Evolutionary conservation across 2,113 vertebrate species (phyloP).

Genomic region (Paramisgurnus dabryanus): DNA sequence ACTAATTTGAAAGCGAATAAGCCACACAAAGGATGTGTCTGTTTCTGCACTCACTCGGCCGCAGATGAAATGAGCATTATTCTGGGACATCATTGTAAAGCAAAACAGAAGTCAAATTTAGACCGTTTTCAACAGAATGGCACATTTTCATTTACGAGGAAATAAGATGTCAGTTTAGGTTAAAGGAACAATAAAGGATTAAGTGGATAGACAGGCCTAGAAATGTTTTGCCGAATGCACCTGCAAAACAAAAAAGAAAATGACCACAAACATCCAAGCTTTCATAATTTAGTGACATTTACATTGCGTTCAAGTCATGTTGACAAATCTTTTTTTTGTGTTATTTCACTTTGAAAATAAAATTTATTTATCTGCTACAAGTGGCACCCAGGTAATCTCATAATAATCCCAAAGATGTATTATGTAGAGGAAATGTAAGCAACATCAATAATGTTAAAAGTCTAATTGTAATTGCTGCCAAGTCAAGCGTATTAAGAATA

Average conservation of each 20-base stretch:
- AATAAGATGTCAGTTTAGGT: slow-evolving; percentile 52
- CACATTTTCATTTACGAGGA: slow-evolving; percentile 44
- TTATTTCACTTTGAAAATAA: no score
- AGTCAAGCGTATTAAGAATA: no score
- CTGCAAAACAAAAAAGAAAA: slow-evolving; percentile 1
- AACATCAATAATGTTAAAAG: no score
- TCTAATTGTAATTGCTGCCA: no score
- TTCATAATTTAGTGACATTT: slow-evolving; percentile 12
- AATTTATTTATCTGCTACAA: no score
- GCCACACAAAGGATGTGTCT: slow-evolving; percentile 42
- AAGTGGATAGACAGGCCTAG: slow-evolving; percentile 29
- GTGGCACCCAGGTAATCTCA: no score
- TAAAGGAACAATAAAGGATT: slow-evolving; percentile 31
- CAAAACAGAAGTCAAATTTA: slow-evolving; percentile 38
- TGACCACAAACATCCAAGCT: background rate
- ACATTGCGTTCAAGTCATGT: background rate
- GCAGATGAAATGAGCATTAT: slow-evolving; percentile 49
- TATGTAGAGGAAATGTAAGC: no score
- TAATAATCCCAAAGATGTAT: no score
- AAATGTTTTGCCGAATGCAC: slow-evolving; percentile 23
- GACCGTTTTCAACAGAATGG: slow-evolving; percentile 40
- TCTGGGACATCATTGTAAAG: slow-evolving; percentile 43
- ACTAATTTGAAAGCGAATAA: slow-evolving; percentile 50
- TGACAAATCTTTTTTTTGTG: background rate
- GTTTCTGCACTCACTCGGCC: slow-evolving; percentile 37